These are phyloP conservation scores for Dolichomitus sp. DNA, from an alignment of 2,888 invertebrate species.

Conservation along the genomic window DNA sequence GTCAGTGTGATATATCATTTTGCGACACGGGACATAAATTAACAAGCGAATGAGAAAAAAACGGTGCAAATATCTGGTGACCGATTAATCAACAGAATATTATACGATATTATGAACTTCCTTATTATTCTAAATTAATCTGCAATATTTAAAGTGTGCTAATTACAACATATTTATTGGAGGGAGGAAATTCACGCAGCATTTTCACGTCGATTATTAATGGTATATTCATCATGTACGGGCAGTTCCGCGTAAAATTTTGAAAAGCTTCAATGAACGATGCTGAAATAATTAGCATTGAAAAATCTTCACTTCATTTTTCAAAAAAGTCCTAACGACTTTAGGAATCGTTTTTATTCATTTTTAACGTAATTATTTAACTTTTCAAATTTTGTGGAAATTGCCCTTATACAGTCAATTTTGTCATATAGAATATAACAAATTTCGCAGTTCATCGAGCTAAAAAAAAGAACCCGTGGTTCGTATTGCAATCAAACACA, in stretches of 20 bases:
- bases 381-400: neutral
- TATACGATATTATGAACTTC: neutral
- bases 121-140: neutral
- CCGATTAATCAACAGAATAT: neutral
- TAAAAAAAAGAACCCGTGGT: neutral
- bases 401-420: neutral
- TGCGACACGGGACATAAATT: neutral
- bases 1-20: neutral
- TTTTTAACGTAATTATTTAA: neutral
- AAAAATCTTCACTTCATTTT: no score
- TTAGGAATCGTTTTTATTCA: no score
- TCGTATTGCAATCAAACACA: neutral
- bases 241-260: neutral
- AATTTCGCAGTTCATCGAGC: neutral
- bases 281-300: no score
- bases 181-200: neutral
- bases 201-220: neutral
- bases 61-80: slow-evolving; percentile 3
- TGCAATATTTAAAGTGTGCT: neutral
- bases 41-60: slow-evolving; percentile 7
- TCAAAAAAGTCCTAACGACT: neutral
- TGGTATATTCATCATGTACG: neutral
- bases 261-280: neutral
- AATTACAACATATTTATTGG: neutral
- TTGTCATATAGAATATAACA: neutral